Conservation (phyloP, 2,797 vertebrate genomes). For the Cheirogaleus major region DNA sequence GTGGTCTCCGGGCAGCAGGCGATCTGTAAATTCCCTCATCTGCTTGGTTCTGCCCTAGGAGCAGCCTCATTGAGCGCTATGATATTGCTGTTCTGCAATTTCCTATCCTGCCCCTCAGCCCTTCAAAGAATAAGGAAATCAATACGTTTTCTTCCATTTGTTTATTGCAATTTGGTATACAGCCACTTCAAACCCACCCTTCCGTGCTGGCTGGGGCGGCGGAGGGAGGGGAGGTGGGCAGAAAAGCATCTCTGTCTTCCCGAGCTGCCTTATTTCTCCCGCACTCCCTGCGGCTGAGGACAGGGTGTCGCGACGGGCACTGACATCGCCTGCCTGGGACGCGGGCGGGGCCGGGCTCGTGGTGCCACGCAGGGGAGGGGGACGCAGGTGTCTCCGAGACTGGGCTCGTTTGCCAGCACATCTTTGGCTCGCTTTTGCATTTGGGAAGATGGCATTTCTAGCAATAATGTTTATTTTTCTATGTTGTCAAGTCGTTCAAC, state of each 20-base stretch:
- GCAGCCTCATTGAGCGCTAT: slow-evolving; percentile 31
- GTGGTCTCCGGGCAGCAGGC: slow-evolving; percentile 18
- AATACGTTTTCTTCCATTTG: slow-evolving; percentile 46
- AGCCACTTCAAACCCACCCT: slow-evolving; percentile 20
- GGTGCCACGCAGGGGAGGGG: background rate
- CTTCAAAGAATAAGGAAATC: slow-evolving; percentile 69
- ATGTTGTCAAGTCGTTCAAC: background rate
- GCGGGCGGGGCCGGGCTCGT: background rate
- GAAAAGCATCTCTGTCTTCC: slow-evolving; percentile 14
- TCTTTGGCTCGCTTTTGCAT: background rate
- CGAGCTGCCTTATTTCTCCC: slow-evolving; percentile 17
- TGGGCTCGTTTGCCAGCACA: background rate
- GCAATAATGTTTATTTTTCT: background rate
- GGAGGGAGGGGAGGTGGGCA: background rate
- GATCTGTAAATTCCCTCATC: slow-evolving; percentile 25
- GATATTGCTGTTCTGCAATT: slow-evolving; percentile 51
- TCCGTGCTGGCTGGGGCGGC: background rate
- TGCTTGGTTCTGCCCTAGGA: slow-evolving; percentile 44
- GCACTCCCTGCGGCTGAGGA: slow-evolving; percentile 30
- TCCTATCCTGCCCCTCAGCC: slow-evolving; percentile 25
- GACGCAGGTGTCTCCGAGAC: background rate
- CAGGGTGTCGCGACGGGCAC: slow-evolving; percentile 45
- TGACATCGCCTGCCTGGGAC: slow-evolving; percentile 21
- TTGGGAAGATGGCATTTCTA: background rate
- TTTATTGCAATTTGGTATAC: slow-evolving; percentile 9